Base-by-base conservation (phyloP, 2,797 vertebrate species). In the Phylloscopus collybita region DNA sequence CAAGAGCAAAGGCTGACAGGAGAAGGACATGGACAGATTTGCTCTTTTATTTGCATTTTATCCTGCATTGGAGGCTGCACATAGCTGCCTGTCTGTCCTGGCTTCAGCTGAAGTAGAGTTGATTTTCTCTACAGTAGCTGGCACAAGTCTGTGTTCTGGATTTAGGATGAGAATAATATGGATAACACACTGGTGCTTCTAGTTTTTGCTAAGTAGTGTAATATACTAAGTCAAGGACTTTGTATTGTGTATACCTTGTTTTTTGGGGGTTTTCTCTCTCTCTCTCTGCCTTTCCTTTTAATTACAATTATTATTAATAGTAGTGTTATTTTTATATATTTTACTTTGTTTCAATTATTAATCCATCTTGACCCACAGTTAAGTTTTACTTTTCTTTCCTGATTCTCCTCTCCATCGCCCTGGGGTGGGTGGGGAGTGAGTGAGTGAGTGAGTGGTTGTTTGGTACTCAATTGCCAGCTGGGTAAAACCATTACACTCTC, bases 41-140 rank as follows among this genome's bases (percentile, higher is more conserved):
- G 29, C 11, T 60, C 7, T 51, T 74, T 61, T 49, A 61, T 49
- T 71, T 12, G 6, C 16, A 27, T 73, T 83, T 88, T 65, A 25
- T 32, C 17, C 15, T 2, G 1, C 6, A 1, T 0, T 44, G 64
- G 30, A 42, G 53, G n/a, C 34, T 69, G 17, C 47, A 42, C 11
- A 10, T 0, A 20, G 38, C 38, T 80, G 51, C 29, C 38, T n/a
- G 1, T 38, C 38, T 60, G 25, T 40, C 47, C 40, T 54, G 47
- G 30, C n/a, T 66, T 47, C 29, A 60, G 69, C 40, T 60, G 47
- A 67, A 60, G 60, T 10, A 25, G 27, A n/a, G 38, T 34, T 47
- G 11, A 40, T 67, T 67, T 60, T 60, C 47, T 19, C 38, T 54
- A 30, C 23, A 66, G 47, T 10, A 45, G 6, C 34, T 53, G 45